Conservation (phyloP, 2,797 vertebrate genomes). For the Enteromius treurensis region DNA sequence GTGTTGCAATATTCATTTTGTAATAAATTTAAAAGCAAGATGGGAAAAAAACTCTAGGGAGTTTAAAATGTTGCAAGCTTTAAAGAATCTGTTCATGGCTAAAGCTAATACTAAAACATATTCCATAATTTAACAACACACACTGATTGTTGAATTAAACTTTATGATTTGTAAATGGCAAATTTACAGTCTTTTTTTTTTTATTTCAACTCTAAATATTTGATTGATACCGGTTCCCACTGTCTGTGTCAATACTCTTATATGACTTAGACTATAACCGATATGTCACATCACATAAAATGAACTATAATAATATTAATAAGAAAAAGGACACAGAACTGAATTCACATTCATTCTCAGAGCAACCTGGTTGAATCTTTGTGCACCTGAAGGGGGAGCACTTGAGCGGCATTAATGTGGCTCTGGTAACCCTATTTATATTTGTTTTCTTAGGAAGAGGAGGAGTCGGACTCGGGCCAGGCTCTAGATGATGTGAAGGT, state of each 20-base stretch:
- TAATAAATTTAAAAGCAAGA: not conserved
- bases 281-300: not conserved
- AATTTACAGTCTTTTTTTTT: not conserved
- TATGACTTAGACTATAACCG: not conserved
- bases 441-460: constrained; percentile 95
- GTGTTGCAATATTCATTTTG: not conserved
- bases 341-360: not conserved
- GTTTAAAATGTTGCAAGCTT: no score
- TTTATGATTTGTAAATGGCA: no score
- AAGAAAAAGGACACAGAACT: not conserved
- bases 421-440: constrained; percentile 68
- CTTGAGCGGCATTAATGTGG: not conserved
- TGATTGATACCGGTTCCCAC: not conserved
- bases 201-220: not conserved
- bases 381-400: constrained; percentile 10
- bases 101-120: not conserved
- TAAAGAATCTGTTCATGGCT: no score
- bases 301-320: not conserved
- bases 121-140: not conserved
- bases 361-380: not conserved
- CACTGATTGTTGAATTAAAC: not conserved
- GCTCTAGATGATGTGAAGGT: constrained; percentile 94
- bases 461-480: constrained; percentile 95
- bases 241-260: not conserved
- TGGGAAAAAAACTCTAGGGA: no score